Percentiles rank a stretch among this genome's conserved stretches.
Evolutionary conservation across 1,140 invertebrate genomes (phyloP).

Genomic region (Parapsyche elsis): DNA sequence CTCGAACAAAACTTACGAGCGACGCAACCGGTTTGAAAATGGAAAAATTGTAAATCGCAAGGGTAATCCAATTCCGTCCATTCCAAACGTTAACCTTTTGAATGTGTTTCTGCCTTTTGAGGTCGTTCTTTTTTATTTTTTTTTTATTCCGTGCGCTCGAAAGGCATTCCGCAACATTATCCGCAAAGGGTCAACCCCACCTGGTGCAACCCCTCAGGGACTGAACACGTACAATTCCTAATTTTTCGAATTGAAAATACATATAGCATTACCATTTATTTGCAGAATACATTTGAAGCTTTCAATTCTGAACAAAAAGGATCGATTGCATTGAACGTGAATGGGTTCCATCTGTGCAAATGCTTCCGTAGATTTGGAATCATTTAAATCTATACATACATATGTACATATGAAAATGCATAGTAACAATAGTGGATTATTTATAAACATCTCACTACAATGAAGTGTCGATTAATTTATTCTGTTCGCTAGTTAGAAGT

Average conservation of each 20-base stretch:
- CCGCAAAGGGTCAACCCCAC: constrained; percentile 24
- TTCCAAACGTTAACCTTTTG: constrained; percentile 30
- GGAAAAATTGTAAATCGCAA: constrained; percentile 35
- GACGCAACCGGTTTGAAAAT: not conserved
- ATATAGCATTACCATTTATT: no score
- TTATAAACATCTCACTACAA: no score
- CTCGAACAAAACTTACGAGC: not conserved
- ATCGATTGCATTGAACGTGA: no score
- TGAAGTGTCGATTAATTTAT: no score
- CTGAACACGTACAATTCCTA: not conserved
- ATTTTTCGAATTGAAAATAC: not conserved
- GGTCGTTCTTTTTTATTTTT: constrained; percentile 21
- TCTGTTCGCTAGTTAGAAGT: no score
- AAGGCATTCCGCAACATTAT: constrained; percentile 39
- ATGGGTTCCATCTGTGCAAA: no score
- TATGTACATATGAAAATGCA: no score
- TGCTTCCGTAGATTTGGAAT: no score
- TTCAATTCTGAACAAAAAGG: no score
- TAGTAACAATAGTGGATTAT: no score
- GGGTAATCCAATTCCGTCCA: constrained; percentile 36
- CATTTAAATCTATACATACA: no score
- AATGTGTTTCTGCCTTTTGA: constrained; percentile 36
- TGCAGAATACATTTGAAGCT: no score
- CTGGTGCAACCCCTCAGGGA: not conserved
- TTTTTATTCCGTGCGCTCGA: not conserved